phyloP scores from a whole-genome alignment of 2,797 vertebrate genomes.

The Syndactyla subalaris region DNA sequence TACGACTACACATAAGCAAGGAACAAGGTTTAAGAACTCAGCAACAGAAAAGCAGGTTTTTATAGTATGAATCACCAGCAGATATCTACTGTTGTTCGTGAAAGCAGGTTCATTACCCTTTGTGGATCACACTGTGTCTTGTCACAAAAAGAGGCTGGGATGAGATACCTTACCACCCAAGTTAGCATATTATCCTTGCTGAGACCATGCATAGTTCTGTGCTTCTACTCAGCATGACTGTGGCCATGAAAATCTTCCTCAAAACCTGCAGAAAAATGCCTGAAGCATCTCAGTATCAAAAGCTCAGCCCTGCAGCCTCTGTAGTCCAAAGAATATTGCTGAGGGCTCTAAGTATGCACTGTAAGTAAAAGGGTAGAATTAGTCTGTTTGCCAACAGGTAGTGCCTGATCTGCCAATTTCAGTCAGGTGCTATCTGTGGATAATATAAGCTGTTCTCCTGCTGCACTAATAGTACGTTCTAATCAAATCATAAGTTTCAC shows the following conservation, averaged over 20 bases:
- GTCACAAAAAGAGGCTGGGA: not conserved
- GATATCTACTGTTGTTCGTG: not conserved
- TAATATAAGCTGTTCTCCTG: not conserved
- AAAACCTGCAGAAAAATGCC: not conserved
- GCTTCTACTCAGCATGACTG: not conserved
- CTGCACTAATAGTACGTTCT: not conserved
- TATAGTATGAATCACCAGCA: not conserved
- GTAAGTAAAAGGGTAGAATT: conserved; percentile 19
- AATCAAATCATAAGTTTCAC: not conserved
- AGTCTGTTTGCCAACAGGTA: not conserved
- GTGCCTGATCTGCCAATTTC: not conserved
- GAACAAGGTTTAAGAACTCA: not conserved
- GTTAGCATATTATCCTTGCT: not conserved
- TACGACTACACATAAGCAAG: not conserved
- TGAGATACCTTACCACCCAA: not conserved
- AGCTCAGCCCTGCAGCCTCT: not conserved
- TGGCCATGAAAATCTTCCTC: not conserved
- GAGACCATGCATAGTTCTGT: not conserved
- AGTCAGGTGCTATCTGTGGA: not conserved
- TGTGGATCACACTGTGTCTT: not conserved
- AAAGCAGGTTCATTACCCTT: not conserved
- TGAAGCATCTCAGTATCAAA: not conserved
- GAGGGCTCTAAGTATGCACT: not conserved
- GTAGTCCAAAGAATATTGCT: not conserved
- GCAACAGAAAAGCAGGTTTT: not conserved